Conservation (phyloP, 2,113 vertebrate genomes). For the Leucopsar rothschildi region DNA sequence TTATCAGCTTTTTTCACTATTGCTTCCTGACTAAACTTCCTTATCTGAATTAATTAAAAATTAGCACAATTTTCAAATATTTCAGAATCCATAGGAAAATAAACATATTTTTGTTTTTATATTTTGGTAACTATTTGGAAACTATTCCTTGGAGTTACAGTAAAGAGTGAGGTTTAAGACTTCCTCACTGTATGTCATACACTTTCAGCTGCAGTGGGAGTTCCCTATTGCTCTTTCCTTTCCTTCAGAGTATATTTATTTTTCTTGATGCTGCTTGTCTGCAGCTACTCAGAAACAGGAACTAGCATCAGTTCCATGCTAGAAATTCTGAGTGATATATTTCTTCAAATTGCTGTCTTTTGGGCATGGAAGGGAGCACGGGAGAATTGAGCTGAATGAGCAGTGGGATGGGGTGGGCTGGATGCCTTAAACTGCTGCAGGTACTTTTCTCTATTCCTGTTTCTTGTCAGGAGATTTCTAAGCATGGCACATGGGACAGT, state of each 20-base stretch:
- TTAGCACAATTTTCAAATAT: not conserved
- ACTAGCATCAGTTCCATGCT: not conserved
- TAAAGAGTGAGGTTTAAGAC: not conserved
- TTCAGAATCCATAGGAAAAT: not conserved
- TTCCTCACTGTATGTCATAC: not conserved
- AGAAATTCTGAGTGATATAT: not conserved
- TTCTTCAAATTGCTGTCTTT: not conserved
- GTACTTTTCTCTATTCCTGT: not conserved
- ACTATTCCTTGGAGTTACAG: not conserved
- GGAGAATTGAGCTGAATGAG: not conserved
- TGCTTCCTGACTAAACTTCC: not conserved
- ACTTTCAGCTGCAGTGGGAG: not conserved
- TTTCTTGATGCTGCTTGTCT: not conserved
- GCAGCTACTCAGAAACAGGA: not conserved
- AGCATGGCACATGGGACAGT: not conserved
- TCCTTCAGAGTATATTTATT: not conserved
- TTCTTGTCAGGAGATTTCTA: not conserved
- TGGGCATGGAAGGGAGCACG: not conserved
- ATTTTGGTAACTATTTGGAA: not conserved
- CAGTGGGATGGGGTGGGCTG: not conserved
- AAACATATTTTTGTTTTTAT: not conserved
- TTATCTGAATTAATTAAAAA: not conserved
- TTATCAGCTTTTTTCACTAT: not conserved
- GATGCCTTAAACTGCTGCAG: not conserved
- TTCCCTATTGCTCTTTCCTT: not conserved